Evolutionary conservation across 1,140 invertebrate genomes (phyloP), one percentile per base, ranked within the genome.

Genomic region (Danaus plexippus): DNA sequence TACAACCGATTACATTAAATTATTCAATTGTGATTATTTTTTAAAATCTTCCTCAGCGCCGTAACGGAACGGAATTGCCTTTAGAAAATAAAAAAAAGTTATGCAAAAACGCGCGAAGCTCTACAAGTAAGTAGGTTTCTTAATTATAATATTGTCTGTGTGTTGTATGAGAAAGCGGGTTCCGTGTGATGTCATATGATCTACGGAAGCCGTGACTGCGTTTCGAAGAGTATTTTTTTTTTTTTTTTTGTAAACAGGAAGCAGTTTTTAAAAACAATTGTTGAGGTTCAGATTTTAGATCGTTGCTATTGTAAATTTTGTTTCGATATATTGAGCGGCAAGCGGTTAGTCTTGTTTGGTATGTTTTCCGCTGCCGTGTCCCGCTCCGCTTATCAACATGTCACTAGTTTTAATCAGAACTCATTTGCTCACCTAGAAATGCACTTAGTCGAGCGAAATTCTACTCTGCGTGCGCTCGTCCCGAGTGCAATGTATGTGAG

Each of bases 401-500:
- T n/a, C 11, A 42, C 45, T 12, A 47, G 54, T 52, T 47, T 50
- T 66, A 69, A 68, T 63, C 53, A 63, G 51, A 63, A 59, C 64
- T 63, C 63, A 62, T 57, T 63, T 65, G 53, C 49, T 63, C 61
- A 66, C 63, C 66, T 62, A 66, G 70, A 74, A 80, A 66, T 65
- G 73, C 75, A 80, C 69, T 74, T 72, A 82, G 81, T 82, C 69
- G 73, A 67, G 65, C 75, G 73, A 80, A 73, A 78, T 77, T 74
- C 63, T 68, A 75, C 77, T 78, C 78, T 66, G 72, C 69, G 72
- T 61, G 66, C 70, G 66, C 80, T 80, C 80, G 80, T 61, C 47
- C 53, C 46, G 71, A 76, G 76, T 77, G 72, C 69, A 73, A 54
- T 61, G 71, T 72, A 69, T 67, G 69, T 68, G 71, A 66, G 73